Evolutionary conservation across 2,888 invertebrate species (phyloP).

Genomic region (Cistogaster globosa): DNA sequence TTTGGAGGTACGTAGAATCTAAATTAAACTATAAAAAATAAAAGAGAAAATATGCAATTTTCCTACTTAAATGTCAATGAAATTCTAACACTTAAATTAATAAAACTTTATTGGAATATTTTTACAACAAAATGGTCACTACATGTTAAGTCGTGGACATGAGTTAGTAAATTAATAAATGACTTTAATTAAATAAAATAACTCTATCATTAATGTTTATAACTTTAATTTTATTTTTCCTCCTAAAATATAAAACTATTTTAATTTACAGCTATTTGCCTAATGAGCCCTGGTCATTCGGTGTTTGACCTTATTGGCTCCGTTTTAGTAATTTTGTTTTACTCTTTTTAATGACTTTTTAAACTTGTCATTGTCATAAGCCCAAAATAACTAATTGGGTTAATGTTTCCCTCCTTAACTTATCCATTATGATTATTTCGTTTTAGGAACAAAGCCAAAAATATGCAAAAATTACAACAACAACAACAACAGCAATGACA

Average conservation of each 20-base stretch:
- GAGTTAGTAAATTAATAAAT: no score
- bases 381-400: slow-evolving; percentile 52
- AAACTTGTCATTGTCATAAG: slow-evolving; percentile 30
- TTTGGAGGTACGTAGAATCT: no score
- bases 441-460: slow-evolving; percentile 64
- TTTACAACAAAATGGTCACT: no score
- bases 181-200: no score
- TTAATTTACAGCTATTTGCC: neutral
- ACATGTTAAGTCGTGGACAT: no score
- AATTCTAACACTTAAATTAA: no score
- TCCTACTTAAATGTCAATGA: no score
- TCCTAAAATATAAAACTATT: neutral
- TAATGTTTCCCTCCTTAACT: slow-evolving; percentile 47
- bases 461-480: neutral
- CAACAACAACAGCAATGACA: neutral
- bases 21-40: no score
- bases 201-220: no score
- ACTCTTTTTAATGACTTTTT: slow-evolving; percentile 15
- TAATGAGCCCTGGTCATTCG: slow-evolving; percentile 36
- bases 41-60: no score
- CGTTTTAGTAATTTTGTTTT: slow-evolving; percentile 23
- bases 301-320: slow-evolving; percentile 58
- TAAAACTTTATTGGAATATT: no score
- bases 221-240: no score
- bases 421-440: slow-evolving; percentile 50